Evolutionary conservation across 2,113 vertebrate species (phyloP).

Genomic region (Eurystomus gularis): DNA sequence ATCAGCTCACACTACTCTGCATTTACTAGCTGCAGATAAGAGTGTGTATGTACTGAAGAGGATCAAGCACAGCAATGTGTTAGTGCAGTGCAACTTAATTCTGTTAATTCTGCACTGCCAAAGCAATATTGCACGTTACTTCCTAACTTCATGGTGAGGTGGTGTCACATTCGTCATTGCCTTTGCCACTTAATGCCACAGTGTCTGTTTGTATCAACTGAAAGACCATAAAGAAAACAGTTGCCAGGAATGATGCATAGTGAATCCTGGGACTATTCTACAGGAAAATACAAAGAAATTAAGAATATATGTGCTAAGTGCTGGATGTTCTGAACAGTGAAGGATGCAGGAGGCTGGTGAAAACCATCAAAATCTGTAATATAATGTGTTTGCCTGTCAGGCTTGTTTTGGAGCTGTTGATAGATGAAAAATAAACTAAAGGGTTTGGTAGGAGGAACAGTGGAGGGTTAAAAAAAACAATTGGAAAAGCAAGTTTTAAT

Average conservation of each 20-base stretch:
- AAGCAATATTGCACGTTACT: accelerated
- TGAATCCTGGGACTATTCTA: neutral
- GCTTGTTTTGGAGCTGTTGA: neutral
- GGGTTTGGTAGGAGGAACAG: neutral
- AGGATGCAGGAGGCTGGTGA: neutral
- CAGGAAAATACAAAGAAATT: neutral
- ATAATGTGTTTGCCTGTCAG: neutral
- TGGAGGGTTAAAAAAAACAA: neutral
- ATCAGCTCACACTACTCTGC: neutral
- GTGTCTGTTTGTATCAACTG: neutral
- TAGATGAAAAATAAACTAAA: neutral
- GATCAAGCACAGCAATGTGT: neutral
- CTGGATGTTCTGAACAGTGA: neutral
- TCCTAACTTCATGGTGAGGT: neutral
- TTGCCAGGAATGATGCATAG: neutral
- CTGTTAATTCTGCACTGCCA: neutral
- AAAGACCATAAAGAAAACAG: neutral
- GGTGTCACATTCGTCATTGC: neutral
- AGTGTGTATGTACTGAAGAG: neutral
- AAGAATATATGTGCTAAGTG: neutral
- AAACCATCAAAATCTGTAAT: neutral
- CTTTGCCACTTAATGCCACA: neutral
- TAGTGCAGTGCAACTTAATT: neutral
- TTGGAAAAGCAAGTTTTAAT: neutral
- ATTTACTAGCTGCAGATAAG: neutral